Evolutionary conservation across 2,797 vertebrate genomes (phyloP), one percentile per base, ranked within the genome.

Genomic region (Chelidonichthys spinosus): DNA sequence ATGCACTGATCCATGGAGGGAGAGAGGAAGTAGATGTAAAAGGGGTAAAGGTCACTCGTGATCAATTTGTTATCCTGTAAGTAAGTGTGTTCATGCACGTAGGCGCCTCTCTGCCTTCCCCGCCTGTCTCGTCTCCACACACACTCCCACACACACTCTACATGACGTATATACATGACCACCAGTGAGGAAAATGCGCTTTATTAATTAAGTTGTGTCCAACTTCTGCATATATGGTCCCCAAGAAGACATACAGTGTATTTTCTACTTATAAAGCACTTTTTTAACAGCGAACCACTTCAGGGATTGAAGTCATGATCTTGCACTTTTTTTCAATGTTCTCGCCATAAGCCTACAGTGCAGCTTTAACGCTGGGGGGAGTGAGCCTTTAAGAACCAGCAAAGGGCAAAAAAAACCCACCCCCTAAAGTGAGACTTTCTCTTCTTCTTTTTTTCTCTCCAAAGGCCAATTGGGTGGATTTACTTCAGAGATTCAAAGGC

Each of bases 41-140:
- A 61, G 81, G 82, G 81, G 62, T 70, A 84, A 82, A 89, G 88
- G 72, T 91, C 78, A 84, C 65, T 78, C 4, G 55, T 85, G 85
- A 89, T 88, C 85, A 74, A 81, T 85, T 85, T 85, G 83, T 89
- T 86, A 83, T 82, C 77, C 55, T 77, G 69, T 67, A 73, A 87
- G 83, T 46, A 79, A 47, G 68, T 62, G 86, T 74, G 70, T 74
- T 74, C 65, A 49, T 63, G 65, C 66, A 78, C 65, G 25, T 37
- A 37, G 36, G 64, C 32, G 56, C 72, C 32, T 60, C 60, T 59
- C 63, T 58, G 37, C 58, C 73, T 64, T 53, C 35, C 25, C 69
- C 63, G 46, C 14, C 66, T 42, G 17, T 71, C 55, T 61, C 17
- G 18, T 49, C 46, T 14, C 50, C 17, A 35, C 25, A 69, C 4